Conservation (phyloP, 1,140 invertebrate genomes). For the Drosophila truncata region DNA sequence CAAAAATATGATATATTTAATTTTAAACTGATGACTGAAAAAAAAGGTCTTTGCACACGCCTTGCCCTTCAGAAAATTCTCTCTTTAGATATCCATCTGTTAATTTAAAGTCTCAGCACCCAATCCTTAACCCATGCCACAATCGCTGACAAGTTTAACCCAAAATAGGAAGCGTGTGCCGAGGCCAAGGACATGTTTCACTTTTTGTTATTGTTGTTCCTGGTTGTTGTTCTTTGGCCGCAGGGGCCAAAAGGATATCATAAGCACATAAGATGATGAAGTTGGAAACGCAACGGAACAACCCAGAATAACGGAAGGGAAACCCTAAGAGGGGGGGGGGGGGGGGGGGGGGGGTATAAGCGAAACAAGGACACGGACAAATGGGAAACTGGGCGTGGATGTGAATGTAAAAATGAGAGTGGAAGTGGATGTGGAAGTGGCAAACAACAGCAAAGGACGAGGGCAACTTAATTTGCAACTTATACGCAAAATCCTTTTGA, state of each 20-base stretch:
- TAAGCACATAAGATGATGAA: constrained; percentile 68
- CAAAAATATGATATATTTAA: not conserved
- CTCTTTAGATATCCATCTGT: constrained; percentile 28
- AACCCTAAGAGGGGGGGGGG: not conserved
- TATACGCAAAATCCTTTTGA: constrained; percentile 82
- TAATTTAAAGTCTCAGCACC: constrained; percentile 50
- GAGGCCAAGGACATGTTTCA: constrained; percentile 54
- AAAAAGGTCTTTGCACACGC: not conserved
- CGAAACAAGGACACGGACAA: constrained; percentile 52
- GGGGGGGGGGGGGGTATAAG: not conserved
- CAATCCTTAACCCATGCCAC: constrained; percentile 28
- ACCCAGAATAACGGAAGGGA: not conserved
- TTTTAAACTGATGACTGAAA: not conserved
- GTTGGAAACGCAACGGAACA: constrained; percentile 30
- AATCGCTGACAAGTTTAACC: constrained; percentile 44
- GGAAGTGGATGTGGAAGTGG: not conserved
- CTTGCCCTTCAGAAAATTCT: not conserved
- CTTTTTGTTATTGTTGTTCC: constrained; percentile 48
- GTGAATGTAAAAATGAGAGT: constrained; percentile 18
- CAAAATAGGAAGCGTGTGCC: constrained; percentile 60
- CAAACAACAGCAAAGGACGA: constrained; percentile 11
- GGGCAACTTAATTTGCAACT: constrained; percentile 82
- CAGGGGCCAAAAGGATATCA: constrained; percentile 68
- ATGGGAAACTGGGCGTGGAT: constrained; percentile 27
- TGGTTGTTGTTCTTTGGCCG: constrained; percentile 50